Evolutionary conservation across 2,888 invertebrate species (phyloP), one percentile per base, ranked within the genome.

Genomic region (Lithophane socia): DNA sequence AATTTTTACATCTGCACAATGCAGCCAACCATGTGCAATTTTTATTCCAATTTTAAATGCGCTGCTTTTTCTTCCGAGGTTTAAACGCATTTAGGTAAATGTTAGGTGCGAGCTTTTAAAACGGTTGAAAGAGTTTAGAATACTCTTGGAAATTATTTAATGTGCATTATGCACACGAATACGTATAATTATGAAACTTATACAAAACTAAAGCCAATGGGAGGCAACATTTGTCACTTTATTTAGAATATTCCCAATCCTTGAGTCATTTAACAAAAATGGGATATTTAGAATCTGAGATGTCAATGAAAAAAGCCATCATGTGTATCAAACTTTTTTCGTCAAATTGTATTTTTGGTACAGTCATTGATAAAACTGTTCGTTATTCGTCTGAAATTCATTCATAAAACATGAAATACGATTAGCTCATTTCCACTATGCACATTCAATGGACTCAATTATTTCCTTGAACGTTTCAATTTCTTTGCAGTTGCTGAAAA

Each of bases 1-100:
- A 94, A 94, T 94, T 94, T 93, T 93, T 91, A 92, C 92, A 92
- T 92, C 93, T 89, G 88, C 90, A 92, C 92, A 92, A 92, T 90
- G 92, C 91, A 87, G 86, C 86, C 90, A 90, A 90, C 93, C 92
- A 91, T 93, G 91, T 90, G 89, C 65, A 83, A 78, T 73, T 88
- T 87, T 88, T 84, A 86, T 85, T 85, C 88, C 83, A 86, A 88
- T 89, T 89, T 89, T 82, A 86, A 88, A 86, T 88, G 85, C 86
- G 79, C 85, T 86, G 70, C 79, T 86, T 65, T 74, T 80, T 80
- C 82, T 75, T 77, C 10, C 63, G 85, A 86, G 84, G 83, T 87
- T 88, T 86, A 74, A 78, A 75, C 74, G 68, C 77, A 44, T 78
- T 82, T 77, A 77, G 18, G 75, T 79, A 75, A 79, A 75, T 61